Conservation (phyloP, 1,140 invertebrate genomes). For the Temnothorax nylanderi region DNA sequence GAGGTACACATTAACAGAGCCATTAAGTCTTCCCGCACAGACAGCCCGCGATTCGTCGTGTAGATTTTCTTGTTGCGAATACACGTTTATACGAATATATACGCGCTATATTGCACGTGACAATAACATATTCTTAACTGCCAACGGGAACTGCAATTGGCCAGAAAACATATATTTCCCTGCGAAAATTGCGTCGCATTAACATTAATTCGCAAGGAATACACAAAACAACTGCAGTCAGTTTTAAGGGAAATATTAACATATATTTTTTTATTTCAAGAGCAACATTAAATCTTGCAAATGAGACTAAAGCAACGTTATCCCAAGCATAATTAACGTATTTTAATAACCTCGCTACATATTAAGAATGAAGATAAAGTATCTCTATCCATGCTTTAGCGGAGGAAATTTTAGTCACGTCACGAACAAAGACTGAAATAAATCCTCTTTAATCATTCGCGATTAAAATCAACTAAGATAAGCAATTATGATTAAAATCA, state of each 20-base stretch:
- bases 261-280: neutral
- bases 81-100: slow-evolving; percentile 6
- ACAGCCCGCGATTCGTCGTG: slow-evolving; percentile 26
- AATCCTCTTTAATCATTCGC: slow-evolving; percentile 40
- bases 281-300: slow-evolving; percentile 34
- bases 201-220: slow-evolving; percentile 5
- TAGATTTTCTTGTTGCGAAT: slow-evolving; percentile 29
- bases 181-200: slow-evolving; percentile 1
- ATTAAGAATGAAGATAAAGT: slow-evolving; percentile 42
- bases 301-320: slow-evolving; percentile 16
- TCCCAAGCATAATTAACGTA: slow-evolving; percentile 34
- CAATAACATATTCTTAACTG: slow-evolving; percentile 55
- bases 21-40: slow-evolving; percentile 48
- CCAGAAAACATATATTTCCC: slow-evolving; percentile 6
- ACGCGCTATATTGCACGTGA: slow-evolving; percentile 2
- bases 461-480: slow-evolving; percentile 14
- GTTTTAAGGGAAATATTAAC: slow-evolving; percentile 7
- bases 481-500: slow-evolving; percentile 38
- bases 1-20: slow-evolving; percentile 52
- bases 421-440: slow-evolving; percentile 40
- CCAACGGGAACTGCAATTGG: slow-evolving; percentile 29
- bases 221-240: neutral
- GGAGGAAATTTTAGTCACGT: slow-evolving; percentile 28
- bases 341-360: slow-evolving; percentile 31
- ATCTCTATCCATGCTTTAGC: slow-evolving; percentile 21